A percentile compares a stretch with the other conserved stretches of the same genome.
Conservation (phyloP, 2,113 vertebrate genomes). For the Xenopus borealis region DNA sequence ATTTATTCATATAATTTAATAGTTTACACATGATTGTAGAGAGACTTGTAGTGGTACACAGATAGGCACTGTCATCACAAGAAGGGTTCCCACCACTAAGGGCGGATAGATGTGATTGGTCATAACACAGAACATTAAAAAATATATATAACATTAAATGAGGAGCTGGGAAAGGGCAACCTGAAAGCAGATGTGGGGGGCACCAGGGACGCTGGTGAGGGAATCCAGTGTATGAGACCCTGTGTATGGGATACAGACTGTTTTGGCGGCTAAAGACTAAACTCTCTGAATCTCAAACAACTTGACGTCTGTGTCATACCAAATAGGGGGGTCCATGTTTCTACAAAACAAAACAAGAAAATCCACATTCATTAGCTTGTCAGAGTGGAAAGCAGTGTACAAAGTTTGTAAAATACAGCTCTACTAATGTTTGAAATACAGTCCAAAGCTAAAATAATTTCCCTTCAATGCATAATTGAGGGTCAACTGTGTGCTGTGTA, state of each 20-base stretch:
- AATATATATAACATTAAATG: background rate
- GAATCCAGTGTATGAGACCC: slow-evolving; percentile 7
- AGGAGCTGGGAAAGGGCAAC: background rate
- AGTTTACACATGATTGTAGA: slow-evolving; percentile 26
- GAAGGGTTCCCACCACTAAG: background rate
- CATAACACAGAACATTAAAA: background rate
- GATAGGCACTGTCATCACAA: background rate
- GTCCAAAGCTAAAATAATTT: too few species aligned
- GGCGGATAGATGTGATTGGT: background rate
- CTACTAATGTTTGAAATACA: too few species aligned
- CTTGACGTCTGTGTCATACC: slow-evolving; percentile 97
- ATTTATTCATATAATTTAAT: slow-evolving; percentile 39
- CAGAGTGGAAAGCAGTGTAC: too few species aligned
- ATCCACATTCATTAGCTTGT: too few species aligned
- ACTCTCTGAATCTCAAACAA: slow-evolving; percentile 98
- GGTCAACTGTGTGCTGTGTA: too few species aligned
- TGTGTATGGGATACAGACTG: background rate
- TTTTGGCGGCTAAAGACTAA: slow-evolving; percentile 55
- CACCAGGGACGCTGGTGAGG: too few species aligned
- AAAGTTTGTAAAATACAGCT: too few species aligned
- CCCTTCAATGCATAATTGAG: too few species aligned
- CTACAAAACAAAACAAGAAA: slow-evolving; percentile 59
- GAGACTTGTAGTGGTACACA: background rate
- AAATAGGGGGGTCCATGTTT: slow-evolving; percentile 95
- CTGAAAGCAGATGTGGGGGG: background rate